These are phyloP conservation scores for Empidonax alnorum DNA, from an alignment of 2,113 vertebrate species.

Conservation along the genomic window DNA sequence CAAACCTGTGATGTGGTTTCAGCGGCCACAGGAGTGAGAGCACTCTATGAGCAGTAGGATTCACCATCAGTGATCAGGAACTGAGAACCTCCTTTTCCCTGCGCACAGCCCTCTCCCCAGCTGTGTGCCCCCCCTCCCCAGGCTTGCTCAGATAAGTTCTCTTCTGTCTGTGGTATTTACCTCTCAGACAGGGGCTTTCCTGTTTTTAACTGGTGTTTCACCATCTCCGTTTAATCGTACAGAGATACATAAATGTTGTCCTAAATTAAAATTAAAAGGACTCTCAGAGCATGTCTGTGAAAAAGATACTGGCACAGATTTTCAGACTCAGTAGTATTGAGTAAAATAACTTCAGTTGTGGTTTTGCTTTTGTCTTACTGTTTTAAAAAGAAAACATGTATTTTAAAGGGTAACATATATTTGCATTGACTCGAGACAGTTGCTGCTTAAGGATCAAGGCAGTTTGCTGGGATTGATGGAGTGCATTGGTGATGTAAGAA, in stretches of 20 bases:
- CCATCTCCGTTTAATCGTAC: background rate
- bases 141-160: background rate
- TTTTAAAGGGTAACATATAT: background rate
- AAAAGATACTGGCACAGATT: background rate
- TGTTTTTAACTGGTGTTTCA: background rate
- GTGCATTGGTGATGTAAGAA: background rate
- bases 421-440: background rate
- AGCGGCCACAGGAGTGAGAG: background rate
- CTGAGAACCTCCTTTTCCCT: background rate
- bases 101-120: background rate
- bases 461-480: background rate
- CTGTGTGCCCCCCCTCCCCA: background rate
- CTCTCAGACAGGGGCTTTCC: background rate
- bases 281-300: background rate
- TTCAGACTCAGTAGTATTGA: background rate
- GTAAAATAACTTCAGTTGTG: background rate
- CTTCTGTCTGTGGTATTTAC: background rate
- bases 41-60: background rate
- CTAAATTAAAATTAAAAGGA: background rate
- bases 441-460: background rate
- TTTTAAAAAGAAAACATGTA: background rate
- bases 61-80: background rate
- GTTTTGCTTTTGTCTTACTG: background rate
- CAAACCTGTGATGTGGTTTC: slow-evolving; percentile 20
- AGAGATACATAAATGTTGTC: background rate